Conservation (phyloP, 2,113 vertebrate genomes). For the Calidris pygmaea region DNA sequence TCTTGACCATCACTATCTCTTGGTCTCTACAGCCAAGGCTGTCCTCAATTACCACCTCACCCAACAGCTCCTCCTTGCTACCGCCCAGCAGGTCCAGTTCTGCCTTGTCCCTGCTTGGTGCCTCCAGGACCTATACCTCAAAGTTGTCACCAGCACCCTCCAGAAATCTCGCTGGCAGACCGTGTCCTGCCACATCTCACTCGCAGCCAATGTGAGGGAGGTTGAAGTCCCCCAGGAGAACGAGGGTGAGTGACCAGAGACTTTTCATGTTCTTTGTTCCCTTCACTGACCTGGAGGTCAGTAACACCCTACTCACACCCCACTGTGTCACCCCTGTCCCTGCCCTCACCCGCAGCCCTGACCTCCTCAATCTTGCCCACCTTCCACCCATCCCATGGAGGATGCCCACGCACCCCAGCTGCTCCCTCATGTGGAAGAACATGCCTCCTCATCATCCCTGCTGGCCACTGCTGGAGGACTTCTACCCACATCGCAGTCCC, state of each 20-base stretch:
- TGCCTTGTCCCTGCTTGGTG: neutral
- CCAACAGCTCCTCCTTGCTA: neutral
- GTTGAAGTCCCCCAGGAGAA: neutral
- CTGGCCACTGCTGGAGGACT: neutral
- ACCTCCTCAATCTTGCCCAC: neutral
- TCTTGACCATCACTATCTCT: neutral
- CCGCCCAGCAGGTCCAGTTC: neutral
- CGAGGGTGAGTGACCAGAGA: neutral
- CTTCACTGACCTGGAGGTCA: neutral
- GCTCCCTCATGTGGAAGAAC: neutral
- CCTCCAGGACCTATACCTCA: neutral
- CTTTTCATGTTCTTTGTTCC: neutral
- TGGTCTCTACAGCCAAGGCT: neutral
- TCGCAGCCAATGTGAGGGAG: neutral
- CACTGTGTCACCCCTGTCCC: neutral
- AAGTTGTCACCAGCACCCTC: neutral
- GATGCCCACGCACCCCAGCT: neutral
- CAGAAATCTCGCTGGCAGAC: neutral
- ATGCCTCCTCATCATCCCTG: neutral
- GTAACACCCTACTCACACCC: too few species aligned
- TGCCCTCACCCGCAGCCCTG: neutral
- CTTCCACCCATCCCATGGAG: too few species aligned
- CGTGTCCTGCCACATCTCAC: neutral
- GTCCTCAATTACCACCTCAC: too few species aligned
- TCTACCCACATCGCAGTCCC: neutral